Percentiles rank a stretch among this genome's conserved stretches.
Evolutionary conservation across 2,113 vertebrate genomes (phyloP).

Genomic region (Siphamia tubifer): DNA sequence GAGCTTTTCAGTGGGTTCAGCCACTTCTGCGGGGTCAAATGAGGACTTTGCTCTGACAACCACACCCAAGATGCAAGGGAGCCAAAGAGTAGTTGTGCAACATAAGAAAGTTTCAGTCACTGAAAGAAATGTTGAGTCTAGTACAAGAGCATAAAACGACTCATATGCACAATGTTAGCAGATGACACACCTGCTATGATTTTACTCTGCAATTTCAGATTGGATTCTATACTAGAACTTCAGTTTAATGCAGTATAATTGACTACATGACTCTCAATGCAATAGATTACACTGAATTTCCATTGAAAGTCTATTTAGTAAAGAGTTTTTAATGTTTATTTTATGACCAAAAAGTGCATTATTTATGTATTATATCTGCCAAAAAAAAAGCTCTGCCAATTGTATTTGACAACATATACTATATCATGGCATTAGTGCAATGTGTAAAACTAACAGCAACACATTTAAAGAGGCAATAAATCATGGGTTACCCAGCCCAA

Average conservation of each 20-base stretch:
- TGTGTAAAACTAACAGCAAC: not conserved
- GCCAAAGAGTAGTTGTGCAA: constrained; percentile 64
- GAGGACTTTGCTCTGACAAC: constrained; percentile 26
- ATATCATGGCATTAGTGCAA: not conserved
- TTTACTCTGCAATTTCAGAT: not conserved
- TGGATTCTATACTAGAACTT: no score
- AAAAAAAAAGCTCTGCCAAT: not conserved
- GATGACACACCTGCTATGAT: not conserved
- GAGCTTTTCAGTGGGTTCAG: constrained; percentile 19
- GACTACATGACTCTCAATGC: not conserved
- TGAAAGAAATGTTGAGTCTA: constrained; percentile 64
- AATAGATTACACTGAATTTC: not conserved
- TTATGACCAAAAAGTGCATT: not conserved
- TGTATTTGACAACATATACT: no score
- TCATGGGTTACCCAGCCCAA: no score
- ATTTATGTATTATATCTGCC: not conserved
- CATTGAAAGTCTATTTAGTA: not conserved
- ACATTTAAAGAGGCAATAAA: not conserved
- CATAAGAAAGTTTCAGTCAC: constrained; percentile 68
- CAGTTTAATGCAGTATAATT: no score
- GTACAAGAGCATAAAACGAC: constrained; percentile 29
- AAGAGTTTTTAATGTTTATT: not conserved
- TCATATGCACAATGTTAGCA: not conserved
- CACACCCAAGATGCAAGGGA: constrained; percentile 39
- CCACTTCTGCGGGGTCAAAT: constrained; percentile 27